Conservation (phyloP, 1,140 invertebrate genomes). For the Agrilus planipennis region DNA sequence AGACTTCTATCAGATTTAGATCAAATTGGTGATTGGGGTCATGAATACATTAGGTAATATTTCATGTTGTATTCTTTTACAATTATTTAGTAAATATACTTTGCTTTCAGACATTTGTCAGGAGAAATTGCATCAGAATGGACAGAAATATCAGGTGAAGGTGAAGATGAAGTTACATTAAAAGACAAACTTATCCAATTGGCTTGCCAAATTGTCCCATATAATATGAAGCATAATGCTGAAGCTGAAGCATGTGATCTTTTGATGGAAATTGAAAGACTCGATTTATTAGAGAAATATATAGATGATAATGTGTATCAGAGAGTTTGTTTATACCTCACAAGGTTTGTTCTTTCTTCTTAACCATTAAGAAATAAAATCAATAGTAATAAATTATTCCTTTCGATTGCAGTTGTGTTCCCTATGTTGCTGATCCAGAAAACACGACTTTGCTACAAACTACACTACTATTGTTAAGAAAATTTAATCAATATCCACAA, state of each 20-base stretch:
- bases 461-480: slow-evolving; percentile 77
- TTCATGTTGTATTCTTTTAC: background rate
- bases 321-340: slow-evolving; percentile 91
- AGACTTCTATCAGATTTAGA: slow-evolving; percentile 67
- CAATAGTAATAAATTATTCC: slow-evolving; percentile 8
- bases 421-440: slow-evolving; percentile 96
- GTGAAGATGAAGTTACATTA: slow-evolving; percentile 43
- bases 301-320: slow-evolving; percentile 89
- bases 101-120: slow-evolving; percentile 60
- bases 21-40: slow-evolving; percentile 93
- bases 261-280: slow-evolving; percentile 92
- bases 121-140: slow-evolving; percentile 92
- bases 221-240: slow-evolving; percentile 98
- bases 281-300: slow-evolving; percentile 81
- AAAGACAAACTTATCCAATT: slow-evolving; percentile 57
- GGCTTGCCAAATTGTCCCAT: slow-evolving; percentile 84
- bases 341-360: slow-evolving; percentile 44
- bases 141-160: slow-evolving; percentile 54
- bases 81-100: background rate
- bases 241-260: slow-evolving; percentile 99
- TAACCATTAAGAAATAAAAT: slow-evolving; percentile 3
- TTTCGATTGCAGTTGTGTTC: slow-evolving; percentile 75
- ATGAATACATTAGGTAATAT: slow-evolving; percentile 85
- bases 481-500: slow-evolving; percentile 90
- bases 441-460: slow-evolving; percentile 81